A percentile compares a stretch with the other conserved stretches of the same genome.
Evolutionary conservation across 2,888 invertebrate species (phyloP).

Genomic region (Dione vanillae): DNA sequence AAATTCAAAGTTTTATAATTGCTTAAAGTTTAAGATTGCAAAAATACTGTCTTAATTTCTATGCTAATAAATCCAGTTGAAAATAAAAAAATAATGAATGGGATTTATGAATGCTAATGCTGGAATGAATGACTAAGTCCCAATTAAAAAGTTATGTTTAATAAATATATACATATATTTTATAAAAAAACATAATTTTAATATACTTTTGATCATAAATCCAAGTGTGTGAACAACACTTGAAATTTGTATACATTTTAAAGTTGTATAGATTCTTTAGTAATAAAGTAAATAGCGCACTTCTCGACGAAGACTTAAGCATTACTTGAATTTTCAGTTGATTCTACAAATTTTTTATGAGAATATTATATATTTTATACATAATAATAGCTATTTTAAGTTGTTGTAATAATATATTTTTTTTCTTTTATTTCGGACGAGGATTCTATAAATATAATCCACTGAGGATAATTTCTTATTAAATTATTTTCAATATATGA

Average conservation of each 20-base stretch:
- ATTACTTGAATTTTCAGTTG: too few species aligned
- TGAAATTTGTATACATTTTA: background rate
- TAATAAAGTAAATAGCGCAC: background rate
- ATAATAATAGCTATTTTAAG: too few species aligned
- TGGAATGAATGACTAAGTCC: background rate
- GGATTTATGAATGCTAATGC: background rate
- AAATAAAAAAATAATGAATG: background rate
- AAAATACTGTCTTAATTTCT: background rate
- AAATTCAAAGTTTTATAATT: too few species aligned
- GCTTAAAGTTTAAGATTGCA: background rate
- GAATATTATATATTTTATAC: too few species aligned
- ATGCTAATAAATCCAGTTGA: background rate
- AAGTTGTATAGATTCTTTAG: background rate
- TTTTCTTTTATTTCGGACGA: too few species aligned
- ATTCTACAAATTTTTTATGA: too few species aligned
- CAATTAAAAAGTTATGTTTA: background rate
- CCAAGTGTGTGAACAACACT: background rate
- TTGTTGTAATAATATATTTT: too few species aligned
- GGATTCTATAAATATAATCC: too few species aligned
- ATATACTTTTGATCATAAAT: background rate
- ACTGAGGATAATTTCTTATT: too few species aligned
- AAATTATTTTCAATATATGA: too few species aligned
- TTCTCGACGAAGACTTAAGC: background rate
- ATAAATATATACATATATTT: background rate
- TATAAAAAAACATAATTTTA: background rate